Evolutionary conservation across 1,140 invertebrate species (phyloP), one percentile per base, ranked within the genome.

Genomic region (Panagrolaimus sp.): DNA sequence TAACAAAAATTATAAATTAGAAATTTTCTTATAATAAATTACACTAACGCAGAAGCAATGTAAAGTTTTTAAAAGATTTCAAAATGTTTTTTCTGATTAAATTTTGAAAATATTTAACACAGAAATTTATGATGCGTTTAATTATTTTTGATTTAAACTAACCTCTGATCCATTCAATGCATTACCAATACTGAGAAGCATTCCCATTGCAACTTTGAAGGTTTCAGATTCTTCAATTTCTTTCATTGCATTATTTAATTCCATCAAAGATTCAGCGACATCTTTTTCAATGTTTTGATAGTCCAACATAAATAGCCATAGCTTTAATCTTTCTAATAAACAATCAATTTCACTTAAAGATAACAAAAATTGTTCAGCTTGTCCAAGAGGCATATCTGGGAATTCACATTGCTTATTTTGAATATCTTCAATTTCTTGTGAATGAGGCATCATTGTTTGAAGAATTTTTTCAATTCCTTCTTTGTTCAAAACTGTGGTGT

Each of bases 221-320:
- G 96, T 98, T 85, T 90, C 90, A 85, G 94, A 97, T 72, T 88
- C 87, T 85, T 90, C 89, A 65, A 96, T 85, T 62, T 92, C 89
- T 84, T 93, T 91, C 83, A 96, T 91, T 73, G 93, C 94, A 84
- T 93, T 90, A 86, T 98, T 98, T 71, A 98, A 85, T 87, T 98
- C 95, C 92, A 96, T 94, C 43, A 65, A 58, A 76, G 77, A 52
- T 81, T 77, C 77, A 98, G 86, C 62, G 95, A 94, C 86, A 98
- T 96, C 68, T 85, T 89, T 90, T 86, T 98, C 94, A 72, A 91
- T 89, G 83, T 90, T 91, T 84, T 97, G 94, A 85, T 96, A 99
- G 86, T 99, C 96, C 44, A 98, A 86, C 84, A 96, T 96, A 85
- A 98, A 99, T 65, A 95, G 90, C 96, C 96, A 99, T 67, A 99